Evolutionary conservation across 2,888 invertebrate genomes (phyloP), one percentile per base, ranked within the genome.

Genomic region (Sarcophaga rosellei): DNA sequence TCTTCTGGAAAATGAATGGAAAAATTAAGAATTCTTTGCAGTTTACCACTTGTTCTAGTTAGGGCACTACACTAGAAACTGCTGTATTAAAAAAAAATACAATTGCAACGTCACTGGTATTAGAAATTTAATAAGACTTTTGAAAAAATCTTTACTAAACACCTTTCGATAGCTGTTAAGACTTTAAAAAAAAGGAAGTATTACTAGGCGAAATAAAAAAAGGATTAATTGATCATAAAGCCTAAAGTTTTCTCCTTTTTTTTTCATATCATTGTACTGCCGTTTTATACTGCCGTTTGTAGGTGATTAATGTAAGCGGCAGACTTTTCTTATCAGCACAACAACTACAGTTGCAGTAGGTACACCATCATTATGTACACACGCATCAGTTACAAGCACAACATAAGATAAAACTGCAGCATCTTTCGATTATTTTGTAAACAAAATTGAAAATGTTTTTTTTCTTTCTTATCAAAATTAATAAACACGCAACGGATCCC

Each of bases 261-360:
- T 44, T 5, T 65, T 23, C 53, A 3, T 11, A n/a, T 0, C 5
- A 17, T 12, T 69, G 47, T 81, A 57, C 12, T 68, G 53, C 62
- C 23, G 4, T 76, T 68, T 68, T 72, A 62, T 68, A 68, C 63
- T 72, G 77, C 57, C 73, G 61, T 35, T 35, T 35, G 61, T 76
- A 61, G 47, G 70, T 86, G 86, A 86, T 86, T 86, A 86, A 84
- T 86, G 81, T 84, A 74, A 62, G 73, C 86, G 81, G 63, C 80
- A 77, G 80, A 20, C 57, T 80, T 77, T 57, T 70, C n/a, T 1
- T 53, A 20, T 17, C 59, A 68, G 25, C 66, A 63, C 15, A 17
- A 59, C 20, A 69, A 47, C 47, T 68, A 77, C n/a, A 74, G 73
- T 69, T 81, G 74, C 82, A 82, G 79, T 76, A 76, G 78, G 68